Base-by-base conservation (phyloP, 2,797 vertebrate species). In the Enteromius viviparus region DNA sequence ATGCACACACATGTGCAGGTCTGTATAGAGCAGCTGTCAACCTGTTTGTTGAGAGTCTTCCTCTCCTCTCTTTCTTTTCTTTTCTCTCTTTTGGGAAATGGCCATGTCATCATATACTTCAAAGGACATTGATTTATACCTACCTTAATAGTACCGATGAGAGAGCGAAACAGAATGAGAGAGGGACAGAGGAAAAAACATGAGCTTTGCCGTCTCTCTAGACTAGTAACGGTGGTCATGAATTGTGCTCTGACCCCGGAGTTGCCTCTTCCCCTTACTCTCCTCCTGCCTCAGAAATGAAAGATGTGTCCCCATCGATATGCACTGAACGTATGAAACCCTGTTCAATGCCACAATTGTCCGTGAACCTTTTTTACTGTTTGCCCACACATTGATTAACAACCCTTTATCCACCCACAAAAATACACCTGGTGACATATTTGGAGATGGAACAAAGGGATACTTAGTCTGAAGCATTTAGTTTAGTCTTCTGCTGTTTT, bases 81-180 rank as follows among this genome's bases (percentile, higher is more conserved):
- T 89, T 89, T 84, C 89, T 89, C 87, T 92, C 91, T 90, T 86
- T 68, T 69, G 89, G 91, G 91, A 94, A 86, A 90, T 68, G 68
- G 78, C 69, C 84, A 78, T 89, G 92, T 91, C 90, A 90, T 90
- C 87, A 86, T 82, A 91, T 71, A 90, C 92, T 91, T 92, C 91
- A 94, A 90, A 93, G 92, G 78, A 68, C 23, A 70, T 47, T 91
- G 91, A 94, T 94, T 93, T 93, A 93, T 88, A 88, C 84, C 87
- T 91, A 85, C 79, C 74, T 89, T 89, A 80, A 87, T 81, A 45
- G 55, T 55, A 55, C 47, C n/a, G 23, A 26, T 87, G 40, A 85
- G 82, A 90, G 75, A 51, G 65, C 68, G 42, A 78, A 82, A 62
- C 66, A 64, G 65, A 70, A 80, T 62, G 55, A 37, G 60, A 72